phyloP scores from a whole-genome alignment of 1,140 invertebrate genomes.

The Leptinotarsa lineolata region DNA sequence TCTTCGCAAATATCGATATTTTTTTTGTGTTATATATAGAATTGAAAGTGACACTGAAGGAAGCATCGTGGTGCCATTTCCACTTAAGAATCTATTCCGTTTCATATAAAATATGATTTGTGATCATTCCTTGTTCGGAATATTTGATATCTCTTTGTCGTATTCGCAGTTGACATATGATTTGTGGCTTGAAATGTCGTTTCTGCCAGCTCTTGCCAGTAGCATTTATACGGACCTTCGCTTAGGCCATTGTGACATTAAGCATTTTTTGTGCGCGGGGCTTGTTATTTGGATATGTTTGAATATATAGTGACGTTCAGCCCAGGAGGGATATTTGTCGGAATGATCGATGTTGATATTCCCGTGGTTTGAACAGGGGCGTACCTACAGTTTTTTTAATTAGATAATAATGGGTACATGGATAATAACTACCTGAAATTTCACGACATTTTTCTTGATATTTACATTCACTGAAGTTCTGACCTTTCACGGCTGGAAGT shows the following conservation, averaged over 20 bases:
- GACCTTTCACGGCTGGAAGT: too few species aligned
- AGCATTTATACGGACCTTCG: conserved; percentile 4
- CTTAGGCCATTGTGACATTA: conserved; percentile 23
- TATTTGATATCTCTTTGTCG: not conserved
- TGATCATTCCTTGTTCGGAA: not conserved
- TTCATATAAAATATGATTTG: not conserved
- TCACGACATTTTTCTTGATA: too few species aligned
- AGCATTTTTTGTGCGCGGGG: conserved; percentile 19
- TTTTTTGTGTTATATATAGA: too few species aligned
- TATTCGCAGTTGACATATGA: conserved; percentile 18
- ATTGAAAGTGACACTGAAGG: too few species aligned
- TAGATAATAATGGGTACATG: too few species aligned
- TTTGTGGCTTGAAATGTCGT: conserved; percentile 21
- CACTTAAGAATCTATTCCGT: too few species aligned
- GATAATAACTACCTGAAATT: too few species aligned
- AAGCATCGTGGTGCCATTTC: too few species aligned
- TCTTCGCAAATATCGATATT: too few species aligned
- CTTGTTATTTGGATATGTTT: conserved; percentile 24
- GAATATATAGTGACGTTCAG: conserved; percentile 25
- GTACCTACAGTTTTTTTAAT: too few species aligned
- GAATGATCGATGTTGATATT: conserved; percentile 18
- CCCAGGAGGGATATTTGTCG: conserved; percentile 5
- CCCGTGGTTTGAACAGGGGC: not conserved
- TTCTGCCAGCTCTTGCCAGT: conserved; percentile 6
- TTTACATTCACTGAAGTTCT: too few species aligned